Conservation (phyloP, 2,797 vertebrate species). For the Cynodonichthys magdalenae region DNA sequence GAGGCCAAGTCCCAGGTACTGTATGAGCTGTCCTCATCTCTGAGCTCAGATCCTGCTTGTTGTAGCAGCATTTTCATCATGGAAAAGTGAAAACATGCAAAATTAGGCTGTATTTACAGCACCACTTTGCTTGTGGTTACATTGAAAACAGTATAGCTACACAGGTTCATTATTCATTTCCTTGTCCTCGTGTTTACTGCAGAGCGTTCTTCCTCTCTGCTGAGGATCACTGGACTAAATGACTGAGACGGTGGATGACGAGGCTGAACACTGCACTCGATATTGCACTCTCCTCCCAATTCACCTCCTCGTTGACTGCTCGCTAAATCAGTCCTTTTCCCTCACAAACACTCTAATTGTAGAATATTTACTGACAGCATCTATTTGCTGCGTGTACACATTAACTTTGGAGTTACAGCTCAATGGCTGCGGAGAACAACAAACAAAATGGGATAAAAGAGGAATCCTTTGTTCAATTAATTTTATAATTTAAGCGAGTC, state of each 20-base stretch:
- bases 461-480: constrained; percentile 39
- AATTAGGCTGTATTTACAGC: constrained; percentile 61
- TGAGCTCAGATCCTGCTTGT: constrained; percentile 76
- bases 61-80: constrained; percentile 75
- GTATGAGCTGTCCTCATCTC: constrained; percentile 78
- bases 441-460: constrained; percentile 51
- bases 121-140: constrained; percentile 45
- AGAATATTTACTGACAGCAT: constrained; percentile 30
- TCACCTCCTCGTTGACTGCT: constrained; percentile 41
- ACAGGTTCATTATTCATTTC: constrained; percentile 57
- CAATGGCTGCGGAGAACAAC: constrained; percentile 36
- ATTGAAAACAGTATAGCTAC: too few species aligned
- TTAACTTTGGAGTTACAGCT: constrained; percentile 28
- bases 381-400: constrained; percentile 44
- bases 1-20: constrained; percentile 72
- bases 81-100: constrained; percentile 54
- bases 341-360: constrained; percentile 55
- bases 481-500: constrained; percentile 41
- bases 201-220: constrained; percentile 40
- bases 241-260: constrained; percentile 63
- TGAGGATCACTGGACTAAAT: constrained; percentile 43
- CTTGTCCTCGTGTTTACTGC: constrained; percentile 45
- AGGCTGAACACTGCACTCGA: constrained; percentile 47
- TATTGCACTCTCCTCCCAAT: constrained; percentile 28
- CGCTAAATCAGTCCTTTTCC: constrained; percentile 42